phyloP scores from a whole-genome alignment of 2,797 vertebrate genomes.

The Telmatherina bonti region DNA sequence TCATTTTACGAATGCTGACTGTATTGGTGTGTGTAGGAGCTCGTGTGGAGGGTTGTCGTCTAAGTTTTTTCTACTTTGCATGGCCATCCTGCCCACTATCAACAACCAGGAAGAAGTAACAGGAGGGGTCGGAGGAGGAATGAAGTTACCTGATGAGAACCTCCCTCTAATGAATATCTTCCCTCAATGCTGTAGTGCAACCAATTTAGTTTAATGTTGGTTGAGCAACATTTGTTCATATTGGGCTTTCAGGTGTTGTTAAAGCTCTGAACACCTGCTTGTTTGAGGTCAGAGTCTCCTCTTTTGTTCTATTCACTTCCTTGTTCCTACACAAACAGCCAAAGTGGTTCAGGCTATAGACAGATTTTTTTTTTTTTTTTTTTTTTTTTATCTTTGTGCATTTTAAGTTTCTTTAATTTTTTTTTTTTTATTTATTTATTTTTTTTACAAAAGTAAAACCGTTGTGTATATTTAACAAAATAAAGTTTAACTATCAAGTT shows the following conservation, averaged over 20 bases:
- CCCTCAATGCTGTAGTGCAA: accelerated
- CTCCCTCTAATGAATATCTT: too few relatives aligned
- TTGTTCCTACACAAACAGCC: not conserved
- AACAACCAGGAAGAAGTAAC: not conserved
- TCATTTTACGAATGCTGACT: not conserved
- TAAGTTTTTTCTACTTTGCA: not conserved
- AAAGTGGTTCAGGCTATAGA: too few relatives aligned
- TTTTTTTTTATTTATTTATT: too few relatives aligned
- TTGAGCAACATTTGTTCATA: not conserved
- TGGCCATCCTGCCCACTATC: not conserved
- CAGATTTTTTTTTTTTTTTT: too few relatives aligned
- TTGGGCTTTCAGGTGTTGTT: not conserved
- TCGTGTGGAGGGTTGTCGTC: not conserved
- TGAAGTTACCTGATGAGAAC: not conserved
- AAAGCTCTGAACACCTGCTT: not conserved
- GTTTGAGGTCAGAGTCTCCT: too few relatives aligned
- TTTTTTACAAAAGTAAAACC: too few relatives aligned
- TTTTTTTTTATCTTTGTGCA: too few relatives aligned
- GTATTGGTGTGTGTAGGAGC: not conserved
- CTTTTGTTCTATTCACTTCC: not conserved
- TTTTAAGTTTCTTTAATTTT: too few relatives aligned
- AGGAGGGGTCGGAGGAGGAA: not conserved
- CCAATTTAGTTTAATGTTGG: not conserved
- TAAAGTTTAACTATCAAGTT: too few relatives aligned
- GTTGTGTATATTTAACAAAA: too few relatives aligned